These are phyloP conservation scores for Euborellia annulipes DNA, from an alignment of 1,140 invertebrate species.

Conservation along the genomic window DNA sequence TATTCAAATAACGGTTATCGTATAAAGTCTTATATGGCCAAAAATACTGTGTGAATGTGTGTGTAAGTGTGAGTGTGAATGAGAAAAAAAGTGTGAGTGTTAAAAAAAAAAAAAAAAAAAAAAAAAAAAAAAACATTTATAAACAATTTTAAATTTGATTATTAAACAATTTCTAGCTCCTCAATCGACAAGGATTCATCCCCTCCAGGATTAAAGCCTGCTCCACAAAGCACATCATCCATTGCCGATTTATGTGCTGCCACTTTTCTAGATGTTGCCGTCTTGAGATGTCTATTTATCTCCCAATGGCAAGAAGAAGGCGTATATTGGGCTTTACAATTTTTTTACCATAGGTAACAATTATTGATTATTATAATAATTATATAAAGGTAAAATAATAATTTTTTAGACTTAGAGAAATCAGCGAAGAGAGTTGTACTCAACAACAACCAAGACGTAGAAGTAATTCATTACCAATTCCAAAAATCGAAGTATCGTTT, in stretches of 20 bases:
- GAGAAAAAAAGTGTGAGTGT: no score
- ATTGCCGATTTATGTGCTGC: constrained; percentile 67
- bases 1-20: no score
- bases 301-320: constrained; percentile 93
- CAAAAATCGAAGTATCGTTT: constrained; percentile 76
- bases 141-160: no score
- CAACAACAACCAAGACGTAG: constrained; percentile 59
- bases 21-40: no score
- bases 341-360: constrained; percentile 73
- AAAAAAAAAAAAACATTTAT: no score
- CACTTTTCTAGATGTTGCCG: constrained; percentile 90
- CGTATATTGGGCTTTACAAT: constrained; percentile 72
- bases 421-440: constrained; percentile 58
- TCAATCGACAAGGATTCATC: constrained; percentile 11
- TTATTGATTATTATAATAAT: no score
- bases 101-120: no score
- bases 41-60: no score
- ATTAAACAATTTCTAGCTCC: constrained; percentile 12
- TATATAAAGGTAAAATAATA: no score
- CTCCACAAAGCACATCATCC: constrained; percentile 3
- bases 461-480: constrained; percentile 84
- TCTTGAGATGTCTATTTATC: constrained; percentile 89
- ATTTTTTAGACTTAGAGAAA: constrained; percentile 56
- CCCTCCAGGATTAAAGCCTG: background rate
- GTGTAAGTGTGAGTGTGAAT: no score